Base-by-base conservation (phyloP, 2,113 vertebrate genomes). In the Thymallus thymallus region DNA sequence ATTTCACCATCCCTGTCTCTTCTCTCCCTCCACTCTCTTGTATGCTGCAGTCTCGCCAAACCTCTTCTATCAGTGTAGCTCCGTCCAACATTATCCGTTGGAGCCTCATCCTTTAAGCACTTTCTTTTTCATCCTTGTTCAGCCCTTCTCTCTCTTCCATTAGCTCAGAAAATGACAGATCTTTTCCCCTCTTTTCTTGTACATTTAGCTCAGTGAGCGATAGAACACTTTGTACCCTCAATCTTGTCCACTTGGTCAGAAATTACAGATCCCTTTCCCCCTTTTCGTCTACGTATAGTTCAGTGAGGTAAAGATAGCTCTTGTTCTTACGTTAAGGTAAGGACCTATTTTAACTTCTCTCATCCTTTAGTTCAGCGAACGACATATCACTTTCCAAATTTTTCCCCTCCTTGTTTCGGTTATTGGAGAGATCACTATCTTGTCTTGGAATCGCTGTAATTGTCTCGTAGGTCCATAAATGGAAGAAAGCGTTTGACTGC, bases 51-150 rank as follows among this genome's bases (percentile, higher is more conserved):
- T 51, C 48, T 56, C 10, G 61, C 48, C 30, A 30, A 66, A 20
- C 41, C 56, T 23, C 65, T 61, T 30, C 65, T 61, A 56, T 23
- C 35, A 66, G 61, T 35, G 24, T 6, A 67, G 41, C 22, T 13
- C 20, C 41, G 45, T 64, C 66, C 66, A 69, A 69, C 66, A 73
- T 69, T 41, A 46, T 74, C 64, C 4, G 55, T 76, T 71, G n/a
- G n/a, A n/a, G n/a, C n/a, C 26, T 29, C 10, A 5, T 16, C 10
- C 14, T 61, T 20, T 68, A 66, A 68, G 35, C 6, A 64, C 22
- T 48, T 45, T 18, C 26, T 51, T 35, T 61, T 32, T 65, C 60
- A 55, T 22, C 22, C 41, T 41, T 1, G 0, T 55, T 72, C 46
- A 51, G 46, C 12, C 45, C 18, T 24, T 71, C 26, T 7, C n/a